Evolutionary conservation across 2,888 invertebrate genomes (phyloP).

Genomic region (Tiliacea citrago): DNA sequence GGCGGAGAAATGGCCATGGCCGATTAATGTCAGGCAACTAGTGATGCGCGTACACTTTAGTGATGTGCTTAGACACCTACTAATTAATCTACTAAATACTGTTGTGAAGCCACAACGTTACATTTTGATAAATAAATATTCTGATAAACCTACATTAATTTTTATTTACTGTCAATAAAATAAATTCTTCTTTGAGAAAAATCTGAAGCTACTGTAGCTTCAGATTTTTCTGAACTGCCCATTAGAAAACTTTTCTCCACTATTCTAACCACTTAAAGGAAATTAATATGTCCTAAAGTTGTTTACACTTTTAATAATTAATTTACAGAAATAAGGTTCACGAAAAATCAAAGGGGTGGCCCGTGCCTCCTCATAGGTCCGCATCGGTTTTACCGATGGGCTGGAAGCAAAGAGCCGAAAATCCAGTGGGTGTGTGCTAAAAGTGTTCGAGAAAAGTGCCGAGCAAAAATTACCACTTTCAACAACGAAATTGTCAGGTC

Average conservation of each 20-base stretch:
- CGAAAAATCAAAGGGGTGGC: background rate
- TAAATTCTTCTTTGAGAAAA: background rate
- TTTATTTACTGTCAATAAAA: background rate
- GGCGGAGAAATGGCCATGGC: background rate
- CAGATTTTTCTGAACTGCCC: background rate
- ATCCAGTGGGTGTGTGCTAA: conserved; percentile 16
- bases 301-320: background rate
- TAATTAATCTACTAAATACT: too few species aligned
- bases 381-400: conserved; percentile 16
- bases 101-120: background rate
- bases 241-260: background rate
- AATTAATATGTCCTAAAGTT: background rate
- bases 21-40: background rate
- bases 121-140: background rate
- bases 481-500: conserved; percentile 1
- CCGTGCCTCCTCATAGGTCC: background rate
- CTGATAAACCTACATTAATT: background rate
- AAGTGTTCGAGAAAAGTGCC: background rate
- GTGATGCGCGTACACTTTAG: background rate
- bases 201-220: too few species aligned
- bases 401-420: conserved; percentile 17
- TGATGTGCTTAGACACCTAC: background rate
- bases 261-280: background rate
- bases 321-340: conserved; percentile 27
- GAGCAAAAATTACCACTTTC: conserved; percentile 16